A percentile compares a stretch with the other conserved stretches of the same genome.
Evolutionary conservation across 1,140 invertebrate genomes (phyloP).

Genomic region (Lycorma delicatula): DNA sequence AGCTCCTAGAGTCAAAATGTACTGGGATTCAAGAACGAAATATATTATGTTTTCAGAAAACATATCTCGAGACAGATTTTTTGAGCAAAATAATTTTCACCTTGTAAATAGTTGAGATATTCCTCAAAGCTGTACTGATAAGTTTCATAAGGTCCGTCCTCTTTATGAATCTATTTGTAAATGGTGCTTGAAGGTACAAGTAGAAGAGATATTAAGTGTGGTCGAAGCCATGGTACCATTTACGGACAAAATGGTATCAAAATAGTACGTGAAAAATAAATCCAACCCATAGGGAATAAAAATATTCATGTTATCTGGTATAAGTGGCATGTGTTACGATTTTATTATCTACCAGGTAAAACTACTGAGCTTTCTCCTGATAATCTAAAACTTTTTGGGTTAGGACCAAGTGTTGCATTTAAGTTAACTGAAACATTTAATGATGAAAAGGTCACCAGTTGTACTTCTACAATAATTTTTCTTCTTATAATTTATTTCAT

Average conservation of each 20-base stretch:
- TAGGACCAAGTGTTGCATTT: not conserved
- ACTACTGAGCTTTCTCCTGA: conserved; percentile 25
- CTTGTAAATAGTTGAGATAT: conserved; percentile 26
- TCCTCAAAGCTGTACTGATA: conserved; percentile 22
- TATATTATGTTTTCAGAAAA: conserved; percentile 7
- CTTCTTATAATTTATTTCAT: conserved; percentile 35
- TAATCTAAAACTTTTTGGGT: not conserved
- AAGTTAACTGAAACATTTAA: not conserved
- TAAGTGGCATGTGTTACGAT: conserved; percentile 24
- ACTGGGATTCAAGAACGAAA: conserved; percentile 3
- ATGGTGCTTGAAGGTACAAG: conserved; percentile 25
- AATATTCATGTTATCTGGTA: conserved; percentile 19
- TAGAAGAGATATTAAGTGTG: conserved; percentile 24
- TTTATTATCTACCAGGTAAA: conserved; percentile 30
- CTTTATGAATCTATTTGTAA: conserved; percentile 28
- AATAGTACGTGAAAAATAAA: conserved; percentile 29
- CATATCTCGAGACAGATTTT: conserved; percentile 24
- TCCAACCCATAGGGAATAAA: conserved; percentile 26
- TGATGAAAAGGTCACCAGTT: conserved; percentile 20
- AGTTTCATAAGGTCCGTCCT: conserved; percentile 31
- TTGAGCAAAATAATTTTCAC: conserved; percentile 28
- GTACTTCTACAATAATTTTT: conserved; percentile 31
- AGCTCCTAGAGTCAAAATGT: conserved; percentile 8
- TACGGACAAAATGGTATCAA: conserved; percentile 26
- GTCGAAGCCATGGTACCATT: conserved; percentile 33